phyloP scores from a whole-genome alignment of 1,140 invertebrate genomes.

The Drosophila leontia region DNA sequence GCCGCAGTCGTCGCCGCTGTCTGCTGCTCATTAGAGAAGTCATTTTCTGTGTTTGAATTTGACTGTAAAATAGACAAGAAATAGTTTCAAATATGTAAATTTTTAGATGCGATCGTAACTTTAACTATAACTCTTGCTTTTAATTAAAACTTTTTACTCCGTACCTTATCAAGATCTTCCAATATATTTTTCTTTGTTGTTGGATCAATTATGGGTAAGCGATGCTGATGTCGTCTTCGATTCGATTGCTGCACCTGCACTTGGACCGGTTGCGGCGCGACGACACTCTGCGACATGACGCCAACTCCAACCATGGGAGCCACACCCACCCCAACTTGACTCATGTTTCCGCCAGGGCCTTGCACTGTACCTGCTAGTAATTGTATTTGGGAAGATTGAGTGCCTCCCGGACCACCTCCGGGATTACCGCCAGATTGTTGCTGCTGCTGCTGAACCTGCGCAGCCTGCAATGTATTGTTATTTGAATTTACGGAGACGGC shows the following conservation, averaged over 20 bases:
- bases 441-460: slow-evolving; percentile 42
- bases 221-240: slow-evolving; percentile 68
- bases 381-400: slow-evolving; percentile 59
- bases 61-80: slow-evolving; percentile 27
- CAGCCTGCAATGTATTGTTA: slow-evolving; percentile 60
- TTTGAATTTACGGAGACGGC: slow-evolving; percentile 65
- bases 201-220: slow-evolving; percentile 77
- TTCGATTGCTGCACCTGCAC: slow-evolving; percentile 47
- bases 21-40: slow-evolving; percentile 48
- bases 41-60: slow-evolving; percentile 57
- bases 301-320: slow-evolving; percentile 63
- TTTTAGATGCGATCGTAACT: neutral
- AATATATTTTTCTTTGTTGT: slow-evolving; percentile 78
- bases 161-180: slow-evolving; percentile 73
- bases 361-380: slow-evolving; percentile 66
- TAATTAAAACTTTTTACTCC: neutral
- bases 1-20: slow-evolving; percentile 7
- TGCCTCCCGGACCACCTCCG: slow-evolving; percentile 50
- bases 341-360: slow-evolving; percentile 41
- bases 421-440: slow-evolving; percentile 11
- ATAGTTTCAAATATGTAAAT: neutral
- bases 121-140: no score
- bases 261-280: slow-evolving; percentile 50
- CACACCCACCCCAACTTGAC: slow-evolving; percentile 69
- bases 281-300: slow-evolving; percentile 59